Percentiles rank a stretch among this genome's conserved stretches.
Evolutionary conservation across 2,797 vertebrate genomes (phyloP).

Genomic region (Ibycter americanus): DNA sequence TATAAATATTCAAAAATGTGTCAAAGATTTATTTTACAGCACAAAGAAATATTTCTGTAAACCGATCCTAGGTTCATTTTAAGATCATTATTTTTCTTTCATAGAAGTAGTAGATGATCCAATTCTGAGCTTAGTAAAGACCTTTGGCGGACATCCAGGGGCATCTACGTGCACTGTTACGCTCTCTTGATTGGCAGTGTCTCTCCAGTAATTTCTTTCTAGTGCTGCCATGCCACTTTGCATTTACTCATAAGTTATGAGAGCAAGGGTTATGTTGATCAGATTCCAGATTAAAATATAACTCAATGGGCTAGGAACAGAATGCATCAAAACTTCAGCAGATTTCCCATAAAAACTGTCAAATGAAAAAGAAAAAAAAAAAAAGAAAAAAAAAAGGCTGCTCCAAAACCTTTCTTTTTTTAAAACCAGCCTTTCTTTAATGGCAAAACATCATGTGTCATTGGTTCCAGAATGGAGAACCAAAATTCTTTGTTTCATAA

Average conservation of each 20-base stretch:
- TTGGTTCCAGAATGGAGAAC: neutral
- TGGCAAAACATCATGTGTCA: neutral
- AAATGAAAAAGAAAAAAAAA: neutral
- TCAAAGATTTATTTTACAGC: neutral
- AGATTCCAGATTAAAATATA: constrained; percentile 22
- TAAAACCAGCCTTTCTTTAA: neutral
- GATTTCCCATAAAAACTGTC: neutral
- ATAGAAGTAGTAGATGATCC: constrained; percentile 49
- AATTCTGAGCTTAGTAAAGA: neutral
- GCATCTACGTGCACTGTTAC: neutral
- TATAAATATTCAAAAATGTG: neutral
- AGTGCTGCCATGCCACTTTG: neutral
- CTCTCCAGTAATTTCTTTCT: constrained; percentile 16
- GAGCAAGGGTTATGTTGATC: constrained; percentile 33
- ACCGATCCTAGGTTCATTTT: neutral
- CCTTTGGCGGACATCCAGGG: neutral
- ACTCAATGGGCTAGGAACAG: neutral
- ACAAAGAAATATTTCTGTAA: neutral
- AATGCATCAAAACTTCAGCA: neutral
- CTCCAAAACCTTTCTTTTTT: neutral
- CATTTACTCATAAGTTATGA: constrained; percentile 39
- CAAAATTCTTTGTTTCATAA: neutral
- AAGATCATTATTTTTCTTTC: constrained; percentile 16
- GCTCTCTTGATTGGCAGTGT: neutral
- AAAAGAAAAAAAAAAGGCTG: neutral